phyloP scores from a whole-genome alignment of 2,888 invertebrate genomes.

The Mactromeris polynyma region DNA sequence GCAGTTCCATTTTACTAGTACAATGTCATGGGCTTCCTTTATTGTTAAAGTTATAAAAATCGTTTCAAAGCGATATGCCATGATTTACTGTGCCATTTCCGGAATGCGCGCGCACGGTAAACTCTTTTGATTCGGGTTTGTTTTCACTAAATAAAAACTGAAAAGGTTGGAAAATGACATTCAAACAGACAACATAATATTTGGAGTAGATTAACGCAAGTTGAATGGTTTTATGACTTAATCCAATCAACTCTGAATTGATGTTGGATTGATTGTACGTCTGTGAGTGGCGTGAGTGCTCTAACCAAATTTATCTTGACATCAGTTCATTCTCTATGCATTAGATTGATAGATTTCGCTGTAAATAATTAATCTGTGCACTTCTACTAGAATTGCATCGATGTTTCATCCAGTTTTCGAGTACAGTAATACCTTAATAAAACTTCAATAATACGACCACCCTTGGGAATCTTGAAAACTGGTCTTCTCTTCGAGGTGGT shows the following conservation, averaged over 20 bases:
- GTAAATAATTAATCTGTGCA: background rate
- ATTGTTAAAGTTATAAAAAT: too few relatives aligned
- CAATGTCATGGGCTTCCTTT: too few relatives aligned
- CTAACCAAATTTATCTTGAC: background rate
- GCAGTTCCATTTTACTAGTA: too few relatives aligned
- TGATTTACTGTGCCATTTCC: too few relatives aligned
- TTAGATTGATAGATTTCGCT: background rate
- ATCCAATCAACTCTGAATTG: background rate
- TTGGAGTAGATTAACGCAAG: background rate
- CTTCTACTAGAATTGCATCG: background rate
- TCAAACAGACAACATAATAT: background rate
- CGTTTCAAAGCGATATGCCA: too few relatives aligned
- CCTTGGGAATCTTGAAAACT: too few relatives aligned
- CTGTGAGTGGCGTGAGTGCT: background rate
- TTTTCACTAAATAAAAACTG: background rate
- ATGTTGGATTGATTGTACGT: background rate
- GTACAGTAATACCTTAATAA: too few relatives aligned
- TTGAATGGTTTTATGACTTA: background rate
- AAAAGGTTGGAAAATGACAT: background rate
- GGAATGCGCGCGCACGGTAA: background rate
- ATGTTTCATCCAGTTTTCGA: too few relatives aligned
- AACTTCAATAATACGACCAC: too few relatives aligned
- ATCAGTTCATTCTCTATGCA: constrained; percentile 3
- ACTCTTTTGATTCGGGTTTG: background rate
- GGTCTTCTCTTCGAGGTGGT: too few relatives aligned